phyloP scores from a whole-genome alignment of 2,113 vertebrate genomes.

The Beaufortia kweichowensis region DNA sequence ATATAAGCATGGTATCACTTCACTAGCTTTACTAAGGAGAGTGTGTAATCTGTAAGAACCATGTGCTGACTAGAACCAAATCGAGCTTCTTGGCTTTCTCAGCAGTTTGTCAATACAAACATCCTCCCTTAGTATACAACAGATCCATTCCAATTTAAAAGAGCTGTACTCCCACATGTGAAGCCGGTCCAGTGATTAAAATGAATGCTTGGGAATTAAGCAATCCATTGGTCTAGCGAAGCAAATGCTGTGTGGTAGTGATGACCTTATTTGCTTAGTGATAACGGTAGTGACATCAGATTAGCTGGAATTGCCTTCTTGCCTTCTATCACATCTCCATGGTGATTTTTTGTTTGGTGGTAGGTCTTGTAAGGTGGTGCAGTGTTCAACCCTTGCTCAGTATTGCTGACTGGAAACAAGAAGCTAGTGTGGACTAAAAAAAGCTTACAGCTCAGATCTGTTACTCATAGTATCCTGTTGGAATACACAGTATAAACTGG shows the following conservation, averaged over 20 bases:
- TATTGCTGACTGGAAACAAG: background rate
- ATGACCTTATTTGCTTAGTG: conserved; percentile 5
- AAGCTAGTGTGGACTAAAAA: background rate
- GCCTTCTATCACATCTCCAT: conserved; percentile 16
- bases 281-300: background rate
- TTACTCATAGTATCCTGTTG: conserved; percentile 4
- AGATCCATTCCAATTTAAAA: background rate
- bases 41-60: conserved; percentile 35
- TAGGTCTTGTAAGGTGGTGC: background rate
- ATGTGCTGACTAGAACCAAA: background rate
- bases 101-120: conserved; percentile 39
- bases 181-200: background rate
- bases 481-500: conserved; percentile 7
- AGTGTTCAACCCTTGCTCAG: background rate
- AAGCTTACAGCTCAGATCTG: background rate
- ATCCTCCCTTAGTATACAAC: conserved; percentile 13
- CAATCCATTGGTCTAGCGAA: too few species aligned
- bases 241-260: background rate
- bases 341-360: conserved; percentile 22
- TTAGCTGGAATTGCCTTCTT: background rate
- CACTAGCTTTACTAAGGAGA: background rate
- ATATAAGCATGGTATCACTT: background rate
- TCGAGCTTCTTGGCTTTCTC: conserved; percentile 32
- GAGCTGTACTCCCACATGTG: background rate
- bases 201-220: background rate